Evolutionary conservation across 1,140 invertebrate species (phyloP), one percentile per base, ranked within the genome.

Genomic region (Rhyacophila brunnea): DNA sequence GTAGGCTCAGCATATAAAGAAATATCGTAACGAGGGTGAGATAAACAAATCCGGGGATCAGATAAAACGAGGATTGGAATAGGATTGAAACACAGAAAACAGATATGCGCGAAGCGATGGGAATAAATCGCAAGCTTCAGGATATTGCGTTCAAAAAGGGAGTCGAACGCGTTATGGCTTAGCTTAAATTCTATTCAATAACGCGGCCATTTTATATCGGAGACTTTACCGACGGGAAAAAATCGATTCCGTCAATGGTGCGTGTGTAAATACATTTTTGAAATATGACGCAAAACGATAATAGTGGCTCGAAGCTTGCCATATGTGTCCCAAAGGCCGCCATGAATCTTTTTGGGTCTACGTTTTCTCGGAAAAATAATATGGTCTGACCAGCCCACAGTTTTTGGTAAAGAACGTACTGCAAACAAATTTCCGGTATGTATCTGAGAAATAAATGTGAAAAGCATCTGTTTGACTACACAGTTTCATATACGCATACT

Each of bases 21-120:
- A 56, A 56, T 40, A 56, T 56, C 34, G 53, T 44, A 28, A 28
- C 23, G 23, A 28, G 23, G 23, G 23, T 28, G 43, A 40, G 49
- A 59, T 59, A 52, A 59, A 59, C 57, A 59, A 59, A 59, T 59
- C 57, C 57, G 1, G 34, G 57, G 49, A 56, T 52, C 49, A 52
- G 52, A 59, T 52, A 52, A 59, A 52, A 47, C 36, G 14, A 10
- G 38, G 23, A 28, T 17, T 48, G 55, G 32, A 52, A 53, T 52
- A 52, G 52, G 46, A 59, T 59, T 59, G 57, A 52, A 59, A 59
- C 38, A 59, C 45, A 46, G 46, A 51, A 58, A 59, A 46, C 38
- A 51, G 48, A 59, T 45, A 46, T 23, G 46, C 23, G 35, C 32
- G 28, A 56, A 47, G 28, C 44, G 53, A 47, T 40, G 46, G 48